Evolutionary conservation across 1,140 invertebrate genomes (phyloP).

Genomic region (Cyclargus thomasi): DNA sequence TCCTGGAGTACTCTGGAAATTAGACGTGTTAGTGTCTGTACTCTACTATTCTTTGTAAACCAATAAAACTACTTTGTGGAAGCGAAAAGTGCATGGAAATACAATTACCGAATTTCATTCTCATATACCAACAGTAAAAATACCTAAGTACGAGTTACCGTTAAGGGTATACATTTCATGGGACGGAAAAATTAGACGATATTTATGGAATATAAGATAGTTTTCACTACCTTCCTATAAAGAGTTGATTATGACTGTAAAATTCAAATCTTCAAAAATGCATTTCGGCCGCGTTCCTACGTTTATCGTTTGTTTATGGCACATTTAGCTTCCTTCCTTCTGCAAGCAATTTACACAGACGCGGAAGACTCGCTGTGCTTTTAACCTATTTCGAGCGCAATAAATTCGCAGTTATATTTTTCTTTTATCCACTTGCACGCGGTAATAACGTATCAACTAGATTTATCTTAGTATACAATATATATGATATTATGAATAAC

Average conservation of each 20-base stretch:
- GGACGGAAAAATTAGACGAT: too few species aligned
- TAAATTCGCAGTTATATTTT: constrained; percentile 30
- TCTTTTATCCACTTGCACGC: background rate
- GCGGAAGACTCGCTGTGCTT: constrained; percentile 28
- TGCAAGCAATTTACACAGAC: constrained; percentile 24
- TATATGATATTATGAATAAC: too few species aligned
- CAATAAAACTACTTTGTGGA: background rate
- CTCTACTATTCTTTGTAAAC: constrained; percentile 11
- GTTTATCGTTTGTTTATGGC: constrained; percentile 27
- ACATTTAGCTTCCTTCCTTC: constrained; percentile 33
- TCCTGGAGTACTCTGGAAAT: constrained; percentile 34
- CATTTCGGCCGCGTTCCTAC: constrained; percentile 23
- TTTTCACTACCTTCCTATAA: too few species aligned
- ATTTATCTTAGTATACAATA: too few species aligned
- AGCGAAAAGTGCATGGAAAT: background rate
- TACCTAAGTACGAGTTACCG: too few species aligned
- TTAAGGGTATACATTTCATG: too few species aligned
- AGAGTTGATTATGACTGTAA: background rate
- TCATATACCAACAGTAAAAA: too few species aligned
- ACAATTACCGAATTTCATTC: background rate
- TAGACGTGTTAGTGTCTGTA: constrained; percentile 38
- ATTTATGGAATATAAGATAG: too few species aligned
- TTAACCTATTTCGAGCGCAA: constrained; percentile 31
- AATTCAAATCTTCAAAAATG: background rate
- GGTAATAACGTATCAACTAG: background rate